These are phyloP conservation scores for Huso huso DNA, from an alignment of 2,797 vertebrate species.

Conservation along the genomic window DNA sequence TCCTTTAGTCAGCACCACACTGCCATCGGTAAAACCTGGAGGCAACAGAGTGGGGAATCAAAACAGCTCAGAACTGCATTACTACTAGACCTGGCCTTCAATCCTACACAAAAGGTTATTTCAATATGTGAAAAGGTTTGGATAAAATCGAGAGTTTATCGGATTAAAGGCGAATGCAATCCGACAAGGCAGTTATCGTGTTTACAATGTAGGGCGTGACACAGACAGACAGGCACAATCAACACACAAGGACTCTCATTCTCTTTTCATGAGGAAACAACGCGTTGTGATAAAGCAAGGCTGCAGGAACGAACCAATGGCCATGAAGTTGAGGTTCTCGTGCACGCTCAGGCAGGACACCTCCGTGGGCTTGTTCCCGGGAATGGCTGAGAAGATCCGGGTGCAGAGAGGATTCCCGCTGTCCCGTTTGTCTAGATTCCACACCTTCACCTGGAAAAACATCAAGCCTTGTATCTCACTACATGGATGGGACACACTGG, in stretches of 20 bases:
- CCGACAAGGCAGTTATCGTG: background rate
- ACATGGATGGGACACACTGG: no score
- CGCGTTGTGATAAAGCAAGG: background rate
- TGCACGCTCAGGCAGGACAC: conserved; percentile 94
- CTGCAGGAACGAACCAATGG: conserved; percentile 69
- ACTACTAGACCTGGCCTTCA: background rate
- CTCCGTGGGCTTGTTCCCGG: conserved; percentile 88
- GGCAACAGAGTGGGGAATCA: conserved; percentile 6
- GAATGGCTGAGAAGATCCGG: conserved; percentile 90
- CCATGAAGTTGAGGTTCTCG: conserved; percentile 97
- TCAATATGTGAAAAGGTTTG: no score
- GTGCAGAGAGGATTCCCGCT: conserved; percentile 90
- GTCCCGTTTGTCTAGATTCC: conserved; percentile 93
- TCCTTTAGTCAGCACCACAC: conserved; percentile 90
- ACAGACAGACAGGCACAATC: no score
- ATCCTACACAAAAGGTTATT: no score
- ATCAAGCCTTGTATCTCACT: background rate
- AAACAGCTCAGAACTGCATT: conserved; percentile 1
- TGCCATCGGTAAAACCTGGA: conserved; percentile 91
- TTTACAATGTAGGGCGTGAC: background rate
- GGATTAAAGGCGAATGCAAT: background rate
- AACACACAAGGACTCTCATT: no score
- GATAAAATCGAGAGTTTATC: no score
- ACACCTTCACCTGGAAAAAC: conserved; percentile 81
- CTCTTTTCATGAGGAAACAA: no score